Conservation (phyloP, 2,113 vertebrate species). For the Entomyzon cyanotis region DNA sequence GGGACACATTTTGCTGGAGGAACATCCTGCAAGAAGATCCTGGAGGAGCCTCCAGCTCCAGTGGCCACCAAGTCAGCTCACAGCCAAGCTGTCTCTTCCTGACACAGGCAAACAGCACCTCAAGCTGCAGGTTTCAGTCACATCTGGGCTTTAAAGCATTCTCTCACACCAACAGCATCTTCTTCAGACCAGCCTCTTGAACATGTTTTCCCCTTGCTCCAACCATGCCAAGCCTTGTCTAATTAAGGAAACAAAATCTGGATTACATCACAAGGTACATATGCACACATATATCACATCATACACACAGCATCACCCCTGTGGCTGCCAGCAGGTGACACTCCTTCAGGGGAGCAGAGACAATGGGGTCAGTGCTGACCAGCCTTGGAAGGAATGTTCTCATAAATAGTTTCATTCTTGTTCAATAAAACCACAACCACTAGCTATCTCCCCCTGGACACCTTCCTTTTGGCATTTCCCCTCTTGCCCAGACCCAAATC, state of each 20-base stretch:
- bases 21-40: not conserved
- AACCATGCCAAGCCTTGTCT: not conserved
- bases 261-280: not conserved
- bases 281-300: not conserved
- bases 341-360: not conserved
- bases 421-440: not conserved
- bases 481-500: not conserved
- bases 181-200: not conserved
- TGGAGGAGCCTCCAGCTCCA: not conserved
- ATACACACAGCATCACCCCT: fast-evolving
- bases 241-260: not conserved
- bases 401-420: not conserved
- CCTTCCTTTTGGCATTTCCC: not conserved
- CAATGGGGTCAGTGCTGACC: fast-evolving
- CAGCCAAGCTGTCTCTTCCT: not conserved
- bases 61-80: not conserved
- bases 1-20: not conserved
- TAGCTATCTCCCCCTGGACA: not conserved
- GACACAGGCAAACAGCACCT: not conserved
- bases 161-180: not conserved
- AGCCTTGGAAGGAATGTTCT: not conserved
- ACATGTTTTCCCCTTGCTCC: not conserved
- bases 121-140: not conserved
- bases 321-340: not conserved
- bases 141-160: not conserved